Conservation (phyloP, 2,113 vertebrate genomes). For the Chascanopsetta lugubris region DNA sequence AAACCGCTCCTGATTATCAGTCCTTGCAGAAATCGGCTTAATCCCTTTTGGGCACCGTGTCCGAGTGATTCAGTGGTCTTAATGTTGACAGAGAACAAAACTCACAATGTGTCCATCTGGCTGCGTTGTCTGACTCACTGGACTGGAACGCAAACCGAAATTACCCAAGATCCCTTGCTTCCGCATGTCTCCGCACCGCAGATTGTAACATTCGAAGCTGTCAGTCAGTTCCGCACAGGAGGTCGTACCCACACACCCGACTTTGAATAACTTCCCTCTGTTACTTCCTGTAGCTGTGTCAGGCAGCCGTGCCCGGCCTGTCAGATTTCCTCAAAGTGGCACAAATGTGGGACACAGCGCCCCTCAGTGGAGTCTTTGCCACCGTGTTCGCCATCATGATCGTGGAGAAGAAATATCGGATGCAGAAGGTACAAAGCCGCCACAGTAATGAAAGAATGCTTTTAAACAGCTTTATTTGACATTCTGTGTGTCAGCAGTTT, state of each 20-base stretch:
- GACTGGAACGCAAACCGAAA: no score
- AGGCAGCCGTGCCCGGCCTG: slow-evolving; percentile 79
- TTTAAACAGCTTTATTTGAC: not conserved
- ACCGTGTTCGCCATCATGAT: slow-evolving; percentile 86
- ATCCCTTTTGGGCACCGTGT: no score
- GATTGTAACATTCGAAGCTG: no score
- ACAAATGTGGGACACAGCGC: slow-evolving; percentile 74
- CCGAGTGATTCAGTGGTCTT: no score
- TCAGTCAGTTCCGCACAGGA: no score
- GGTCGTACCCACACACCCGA: no score
- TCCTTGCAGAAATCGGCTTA: not conserved
- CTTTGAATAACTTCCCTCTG: no score
- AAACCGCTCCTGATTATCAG: not conserved
- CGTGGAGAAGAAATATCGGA: slow-evolving; percentile 83
- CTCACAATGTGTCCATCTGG: no score
- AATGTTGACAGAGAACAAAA: no score
- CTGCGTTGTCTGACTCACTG: no score
- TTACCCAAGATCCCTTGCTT: no score
- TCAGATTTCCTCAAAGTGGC: slow-evolving; percentile 82
- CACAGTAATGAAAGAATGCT: not conserved
- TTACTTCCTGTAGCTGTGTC: slow-evolving; percentile 81
- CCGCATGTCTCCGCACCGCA: no score
- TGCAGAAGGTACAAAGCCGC: slow-evolving; percentile 84
- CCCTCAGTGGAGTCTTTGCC: slow-evolving; percentile 84
- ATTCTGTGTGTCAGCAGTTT: not conserved